These are phyloP conservation scores for Electrophaes corylata DNA, from an alignment of 2,888 invertebrate genomes.

Conservation along the genomic window DNA sequence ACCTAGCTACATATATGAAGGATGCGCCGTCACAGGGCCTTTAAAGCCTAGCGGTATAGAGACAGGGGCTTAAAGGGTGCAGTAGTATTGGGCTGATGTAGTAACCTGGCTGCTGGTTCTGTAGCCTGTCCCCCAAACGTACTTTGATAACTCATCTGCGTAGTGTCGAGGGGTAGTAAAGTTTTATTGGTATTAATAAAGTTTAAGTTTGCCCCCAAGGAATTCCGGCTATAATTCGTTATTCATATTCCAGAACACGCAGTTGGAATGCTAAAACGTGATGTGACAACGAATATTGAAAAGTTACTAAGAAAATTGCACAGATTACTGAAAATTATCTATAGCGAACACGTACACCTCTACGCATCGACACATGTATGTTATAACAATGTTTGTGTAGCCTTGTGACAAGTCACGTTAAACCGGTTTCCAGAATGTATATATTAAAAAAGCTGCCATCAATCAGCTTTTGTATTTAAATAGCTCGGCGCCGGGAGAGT, in stretches of 20 bases:
- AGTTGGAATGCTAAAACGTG: conserved; percentile 52
- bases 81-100: neutral
- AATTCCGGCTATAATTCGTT: conserved; percentile 53
- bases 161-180: conserved; percentile 37
- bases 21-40: too few relatives aligned
- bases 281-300: conserved; percentile 26
- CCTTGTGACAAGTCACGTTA: neutral
- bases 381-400: neutral
- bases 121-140: conserved; percentile 8
- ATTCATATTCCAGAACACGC: conserved; percentile 62
- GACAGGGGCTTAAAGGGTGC: neutral
- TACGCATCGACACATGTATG: too few relatives aligned
- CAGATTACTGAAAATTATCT: conserved; percentile 2
- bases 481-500: neutral
- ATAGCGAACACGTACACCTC: neutral
- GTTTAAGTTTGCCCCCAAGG: conserved; percentile 43
- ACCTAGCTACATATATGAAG: too few relatives aligned
- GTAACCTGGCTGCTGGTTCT: conserved; percentile 7
- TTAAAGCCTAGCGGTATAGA: too few relatives aligned
- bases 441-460: neutral
- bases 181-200: conserved; percentile 51
- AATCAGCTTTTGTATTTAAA: conserved; percentile 6
- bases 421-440: neutral
- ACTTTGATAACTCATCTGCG: conserved; percentile 42
- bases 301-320: conserved; percentile 4